These are phyloP conservation scores for Hassar affinis DNA, from an alignment of 2,113 vertebrate genomes.

Conservation along the genomic window DNA sequence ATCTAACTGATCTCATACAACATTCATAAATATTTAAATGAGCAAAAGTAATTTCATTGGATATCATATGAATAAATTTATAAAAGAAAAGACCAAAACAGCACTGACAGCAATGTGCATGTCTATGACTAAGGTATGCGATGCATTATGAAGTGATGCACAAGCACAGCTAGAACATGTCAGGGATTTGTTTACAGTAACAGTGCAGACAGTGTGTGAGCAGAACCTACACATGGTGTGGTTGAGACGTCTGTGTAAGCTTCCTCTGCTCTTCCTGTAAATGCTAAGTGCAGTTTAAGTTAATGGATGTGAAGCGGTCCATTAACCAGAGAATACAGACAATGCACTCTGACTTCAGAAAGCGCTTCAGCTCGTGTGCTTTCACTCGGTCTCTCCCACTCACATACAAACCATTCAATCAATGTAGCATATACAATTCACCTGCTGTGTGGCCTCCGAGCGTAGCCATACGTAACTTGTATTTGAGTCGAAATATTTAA, in stretches of 20 bases:
- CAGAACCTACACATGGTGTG: constrained; percentile 10
- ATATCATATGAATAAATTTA: not conserved
- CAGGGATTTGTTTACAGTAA: constrained; percentile 22
- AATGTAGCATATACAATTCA: not conserved
- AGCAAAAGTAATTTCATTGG: not conserved
- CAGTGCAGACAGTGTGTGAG: constrained; percentile 19
- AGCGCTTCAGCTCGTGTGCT: not conserved
- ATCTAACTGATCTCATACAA: not conserved
- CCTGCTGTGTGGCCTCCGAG: not conserved
- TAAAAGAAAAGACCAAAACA: not conserved
- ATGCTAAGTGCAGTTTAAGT: constrained; percentile 60
- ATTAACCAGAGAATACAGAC: constrained; percentile 55
- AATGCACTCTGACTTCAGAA: constrained; percentile 20
- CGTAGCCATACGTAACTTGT: not conserved
- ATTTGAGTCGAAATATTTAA: not conserved
- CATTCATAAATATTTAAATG: not conserved
- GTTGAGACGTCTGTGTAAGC: constrained; percentile 30
- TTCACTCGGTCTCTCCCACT: not conserved
- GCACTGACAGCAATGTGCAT: not conserved
- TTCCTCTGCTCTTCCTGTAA: constrained; percentile 67
- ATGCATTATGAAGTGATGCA: not conserved
- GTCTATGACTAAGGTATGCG: not conserved
- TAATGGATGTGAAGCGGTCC: constrained; percentile 65
- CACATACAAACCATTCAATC: not conserved
- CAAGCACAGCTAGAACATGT: constrained; percentile 7